A percentile compares a stretch with the other conserved stretches of the same genome.
These are phyloP conservation scores for Rhizoglyphus robini DNA, from an alignment of 1,140 invertebrate genomes.

Conservation along the genomic window DNA sequence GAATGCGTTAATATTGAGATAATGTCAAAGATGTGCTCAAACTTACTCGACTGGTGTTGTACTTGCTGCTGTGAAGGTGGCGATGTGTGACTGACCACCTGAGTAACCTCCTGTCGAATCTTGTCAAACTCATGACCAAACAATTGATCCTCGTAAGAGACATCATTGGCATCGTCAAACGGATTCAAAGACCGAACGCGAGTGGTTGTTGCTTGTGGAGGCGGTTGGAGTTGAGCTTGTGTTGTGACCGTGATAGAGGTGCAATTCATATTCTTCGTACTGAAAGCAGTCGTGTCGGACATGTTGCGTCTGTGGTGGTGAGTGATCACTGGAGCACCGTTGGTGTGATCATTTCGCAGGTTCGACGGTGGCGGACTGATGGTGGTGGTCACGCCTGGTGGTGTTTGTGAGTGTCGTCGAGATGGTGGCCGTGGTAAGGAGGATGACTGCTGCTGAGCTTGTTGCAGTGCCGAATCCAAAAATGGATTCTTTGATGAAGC, in stretches of 20 bases:
- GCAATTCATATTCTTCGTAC: neutral
- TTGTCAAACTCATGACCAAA: conserved; percentile 76
- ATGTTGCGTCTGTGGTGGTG: conserved; percentile 56
- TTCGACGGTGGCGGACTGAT: conserved; percentile 14
- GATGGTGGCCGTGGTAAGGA: neutral
- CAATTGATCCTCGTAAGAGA: conserved; percentile 52
- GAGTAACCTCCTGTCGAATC: conserved; percentile 51
- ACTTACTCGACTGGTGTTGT: too few relatives aligned
- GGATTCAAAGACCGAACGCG: conserved; percentile 51
- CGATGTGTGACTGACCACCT: too few relatives aligned
- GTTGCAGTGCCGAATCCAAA: neutral
- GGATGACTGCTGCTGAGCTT: neutral
- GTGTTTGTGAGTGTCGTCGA: conserved; percentile 6
- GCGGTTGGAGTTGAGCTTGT: neutral
- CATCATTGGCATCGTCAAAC: conserved; percentile 51
- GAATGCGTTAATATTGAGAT: neutral
- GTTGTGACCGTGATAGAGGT: neutral
- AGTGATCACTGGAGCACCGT: conserved; percentile 38
- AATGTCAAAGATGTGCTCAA: neutral
- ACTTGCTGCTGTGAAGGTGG: too few relatives aligned
- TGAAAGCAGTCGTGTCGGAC: conserved; percentile 63
- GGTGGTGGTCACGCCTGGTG: conserved; percentile 22
- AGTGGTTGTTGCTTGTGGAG: conserved; percentile 42
- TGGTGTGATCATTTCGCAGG: neutral
- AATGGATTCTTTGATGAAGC: neutral